A percentile compares a stretch with the other conserved stretches of the same genome.
Evolutionary conservation across 2,113 vertebrate genomes (phyloP).

Genomic region (Thermophis baileyi): DNA sequence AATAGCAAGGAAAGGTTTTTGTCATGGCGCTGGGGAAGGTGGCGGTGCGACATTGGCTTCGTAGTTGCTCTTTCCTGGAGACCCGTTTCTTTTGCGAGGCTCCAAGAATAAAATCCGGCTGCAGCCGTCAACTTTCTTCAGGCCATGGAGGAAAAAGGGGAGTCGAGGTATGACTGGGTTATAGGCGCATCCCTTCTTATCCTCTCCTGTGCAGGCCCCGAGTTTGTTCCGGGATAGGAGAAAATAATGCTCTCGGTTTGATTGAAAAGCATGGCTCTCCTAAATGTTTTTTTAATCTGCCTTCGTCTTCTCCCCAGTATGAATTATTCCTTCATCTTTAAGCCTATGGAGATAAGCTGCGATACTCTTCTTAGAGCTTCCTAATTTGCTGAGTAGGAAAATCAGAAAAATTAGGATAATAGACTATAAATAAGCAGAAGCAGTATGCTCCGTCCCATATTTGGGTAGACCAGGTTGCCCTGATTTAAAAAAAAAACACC

Average conservation of each 20-base stretch:
- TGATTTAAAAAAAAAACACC: too few relatives aligned
- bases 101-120: background rate
- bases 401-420: background rate
- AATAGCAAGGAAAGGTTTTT: background rate
- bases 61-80: background rate
- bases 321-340: background rate
- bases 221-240: too few relatives aligned
- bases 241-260: background rate
- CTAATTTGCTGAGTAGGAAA: background rate
- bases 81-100: background rate
- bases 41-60: fast-evolving
- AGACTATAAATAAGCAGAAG: background rate
- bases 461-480: too few relatives aligned
- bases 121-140: background rate
- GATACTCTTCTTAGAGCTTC: background rate
- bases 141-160: background rate
- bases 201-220: too few relatives aligned
- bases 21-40: background rate
- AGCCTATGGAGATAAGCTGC: background rate
- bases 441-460: too few relatives aligned
- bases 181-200: background rate
- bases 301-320: background rate
- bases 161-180: background rate
- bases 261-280: background rate
- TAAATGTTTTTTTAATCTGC: background rate